Evolutionary conservation across 2,888 invertebrate species (phyloP), one percentile per base, ranked within the genome.

Genomic region (Nymphalis urticae): DNA sequence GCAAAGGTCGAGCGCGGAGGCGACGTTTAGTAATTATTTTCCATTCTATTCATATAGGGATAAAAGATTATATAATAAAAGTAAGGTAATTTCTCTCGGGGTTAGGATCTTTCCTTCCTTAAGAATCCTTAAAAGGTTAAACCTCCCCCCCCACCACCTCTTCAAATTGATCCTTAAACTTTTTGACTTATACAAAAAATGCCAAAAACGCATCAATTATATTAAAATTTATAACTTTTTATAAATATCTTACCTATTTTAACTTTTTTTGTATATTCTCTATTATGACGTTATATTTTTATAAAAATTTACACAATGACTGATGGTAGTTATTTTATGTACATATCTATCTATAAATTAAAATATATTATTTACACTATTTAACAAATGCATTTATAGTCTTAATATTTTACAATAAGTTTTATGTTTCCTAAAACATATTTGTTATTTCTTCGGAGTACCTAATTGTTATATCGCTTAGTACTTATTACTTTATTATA

Each of bases 331-430:
- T 24, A 13, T 10, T 53, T 51, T 9, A 19, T 21, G 7, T 9
- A 1, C 10, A 42, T 13, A 53, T 51, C 13, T 24, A 10, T 53
- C 10, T 53, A 21, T 21, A 21, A 53, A 9, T 13, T 53, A 21
- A 21, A 53, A 21, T 21, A 53, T 53, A 53, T 13, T 53, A 53
- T 53, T 53, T 53, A 53, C 53, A 21, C 53, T 10, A 13, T 53
- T 21, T 24, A 53, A 27, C 24, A 13, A 42, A 21, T 53, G 53
- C 53, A 53, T 53, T 53, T 53, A 24, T 53, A 53, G 24, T 21
- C 6, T 53, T 24, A 53, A 13, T 24, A 13, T 24, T 13, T 53
- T 53, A 51, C 9, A 16, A 24, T 54, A 27, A 56, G 54, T 32
- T 32, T 13, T 5, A 4, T 50, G 10, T 53, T 32, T 32, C 6